Evolutionary conservation across 1,140 invertebrate species (phyloP).

Genomic region (Orius insidiosus): DNA sequence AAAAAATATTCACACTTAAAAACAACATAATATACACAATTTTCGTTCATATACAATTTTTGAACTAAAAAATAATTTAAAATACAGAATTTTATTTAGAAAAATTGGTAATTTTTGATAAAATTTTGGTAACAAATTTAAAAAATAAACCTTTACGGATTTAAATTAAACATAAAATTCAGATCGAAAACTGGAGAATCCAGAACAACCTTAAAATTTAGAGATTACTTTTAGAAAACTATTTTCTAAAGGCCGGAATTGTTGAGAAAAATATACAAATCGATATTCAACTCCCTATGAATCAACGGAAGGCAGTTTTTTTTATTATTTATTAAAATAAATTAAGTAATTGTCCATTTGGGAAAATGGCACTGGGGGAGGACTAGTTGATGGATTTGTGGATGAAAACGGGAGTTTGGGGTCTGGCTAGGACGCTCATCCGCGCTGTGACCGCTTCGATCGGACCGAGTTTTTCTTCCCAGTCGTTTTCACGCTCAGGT

Average conservation of each 20-base stretch:
- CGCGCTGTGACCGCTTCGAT: conserved; percentile 11
- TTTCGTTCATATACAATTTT: too few relatives aligned
- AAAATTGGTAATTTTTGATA: too few relatives aligned
- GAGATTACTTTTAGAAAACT: neutral
- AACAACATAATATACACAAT: too few relatives aligned
- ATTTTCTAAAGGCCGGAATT: neutral
- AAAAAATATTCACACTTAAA: too few relatives aligned
- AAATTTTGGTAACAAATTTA: too few relatives aligned
- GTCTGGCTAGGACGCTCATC: conserved; percentile 9
- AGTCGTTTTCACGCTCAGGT: neutral
- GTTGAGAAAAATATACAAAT: neutral
- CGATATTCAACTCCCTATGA: neutral
- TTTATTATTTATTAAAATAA: neutral
- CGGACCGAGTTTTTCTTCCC: conserved; percentile 1
- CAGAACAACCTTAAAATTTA: neutral
- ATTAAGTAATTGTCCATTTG: neutral
- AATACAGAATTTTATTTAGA: too few relatives aligned
- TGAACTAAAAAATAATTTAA: too few relatives aligned
- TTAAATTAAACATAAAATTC: too few relatives aligned
- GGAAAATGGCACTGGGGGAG: conserved; percentile 1
- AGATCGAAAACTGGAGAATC: too few relatives aligned
- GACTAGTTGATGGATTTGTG: conserved; percentile 12
- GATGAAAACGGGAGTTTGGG: conserved; percentile 15
- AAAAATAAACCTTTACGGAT: too few relatives aligned
- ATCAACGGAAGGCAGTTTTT: neutral